Base-by-base conservation (phyloP, 1,140 invertebrate species). In the Hylaeus anthracinus region DNA sequence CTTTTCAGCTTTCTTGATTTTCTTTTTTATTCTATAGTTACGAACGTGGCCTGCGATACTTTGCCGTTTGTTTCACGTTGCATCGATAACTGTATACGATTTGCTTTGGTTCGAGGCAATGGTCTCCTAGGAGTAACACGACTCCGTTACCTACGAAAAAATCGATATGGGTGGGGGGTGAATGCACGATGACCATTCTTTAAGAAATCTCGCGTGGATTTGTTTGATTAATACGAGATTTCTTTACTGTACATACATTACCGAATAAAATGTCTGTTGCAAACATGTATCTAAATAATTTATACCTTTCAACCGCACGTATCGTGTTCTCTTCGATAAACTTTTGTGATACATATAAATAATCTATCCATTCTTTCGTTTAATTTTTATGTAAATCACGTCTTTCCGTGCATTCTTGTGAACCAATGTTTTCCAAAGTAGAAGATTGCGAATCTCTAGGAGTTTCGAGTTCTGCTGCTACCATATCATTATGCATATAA, bases 161-260 rank as follows among this genome's bases (percentile, higher is more conserved):
- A 87, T 87, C 86, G 78, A 87, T 87, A 86, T 56, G 41, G n/a
- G 8, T 39, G 37, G 45, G 72, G 72, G 78, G 74, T 77, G 69
- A 83, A 77, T 80, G 43, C 64, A 82, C 41, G 61, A 51, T 9
- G 3, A 55, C 39, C 45, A n/a, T 3, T 77, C 26, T 58, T 71
- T n/a, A n/a, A 58, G 14, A n/a, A 58, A 71, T 67, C 65, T 67
- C 45, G 48, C 45, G n/a, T 60, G 58, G 1, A 15, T 56, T 56
- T n/a, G 10, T 15, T 5, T 4, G 15, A 56, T 56, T 56, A 56
- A 56, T 15, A 15, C 2, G 14, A 56, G 26, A 14, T 14, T n/a
- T 15, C 14, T 56, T n/a, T 3, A 15, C 15, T 4, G 15, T n/a
- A 26, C 26, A 26, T 26, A 26, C 26, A 26, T 26, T 26, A 26